Percentiles rank a stretch among this genome's conserved stretches.
These are phyloP conservation scores for Cettia cetti DNA, from an alignment of 2,113 vertebrate genomes.

Conservation along the genomic window DNA sequence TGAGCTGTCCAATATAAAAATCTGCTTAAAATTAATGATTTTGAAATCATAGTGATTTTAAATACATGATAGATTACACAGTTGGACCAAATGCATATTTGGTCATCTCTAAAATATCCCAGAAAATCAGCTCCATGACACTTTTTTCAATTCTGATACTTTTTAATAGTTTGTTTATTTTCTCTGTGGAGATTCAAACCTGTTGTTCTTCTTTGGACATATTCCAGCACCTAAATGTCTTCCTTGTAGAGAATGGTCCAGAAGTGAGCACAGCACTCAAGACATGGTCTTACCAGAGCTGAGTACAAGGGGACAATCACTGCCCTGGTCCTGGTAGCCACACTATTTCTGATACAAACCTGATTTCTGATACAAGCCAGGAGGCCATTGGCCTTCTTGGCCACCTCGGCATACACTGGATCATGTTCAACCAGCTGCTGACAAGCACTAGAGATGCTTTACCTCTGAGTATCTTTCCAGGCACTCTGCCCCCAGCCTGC, in stretches of 20 bases:
- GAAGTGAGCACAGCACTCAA: background rate
- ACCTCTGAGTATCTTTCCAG: background rate
- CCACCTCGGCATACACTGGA: rapidly evolving
- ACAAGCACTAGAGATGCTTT: rapidly evolving
- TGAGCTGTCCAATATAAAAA: background rate
- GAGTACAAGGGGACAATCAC: too few species aligned
- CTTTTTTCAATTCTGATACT: background rate
- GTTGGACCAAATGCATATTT: background rate
- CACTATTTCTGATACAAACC: background rate
- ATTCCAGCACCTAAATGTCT: background rate
- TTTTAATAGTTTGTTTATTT: background rate
- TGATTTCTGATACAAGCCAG: background rate
- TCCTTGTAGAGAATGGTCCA: background rate
- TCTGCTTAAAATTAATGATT: background rate
- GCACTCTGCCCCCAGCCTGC: background rate
- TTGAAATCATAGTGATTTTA: background rate
- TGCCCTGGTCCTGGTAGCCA: background rate
- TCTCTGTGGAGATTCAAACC: background rate
- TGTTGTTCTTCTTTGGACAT: background rate
- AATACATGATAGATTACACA: background rate
- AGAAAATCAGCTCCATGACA: background rate
- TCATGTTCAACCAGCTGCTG: background rate
- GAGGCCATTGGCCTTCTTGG: background rate
- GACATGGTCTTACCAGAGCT: background rate
- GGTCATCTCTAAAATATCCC: background rate